These are phyloP conservation scores for Drosophila serrata DNA, from an alignment of 1,140 invertebrate species.

Conservation along the genomic window DNA sequence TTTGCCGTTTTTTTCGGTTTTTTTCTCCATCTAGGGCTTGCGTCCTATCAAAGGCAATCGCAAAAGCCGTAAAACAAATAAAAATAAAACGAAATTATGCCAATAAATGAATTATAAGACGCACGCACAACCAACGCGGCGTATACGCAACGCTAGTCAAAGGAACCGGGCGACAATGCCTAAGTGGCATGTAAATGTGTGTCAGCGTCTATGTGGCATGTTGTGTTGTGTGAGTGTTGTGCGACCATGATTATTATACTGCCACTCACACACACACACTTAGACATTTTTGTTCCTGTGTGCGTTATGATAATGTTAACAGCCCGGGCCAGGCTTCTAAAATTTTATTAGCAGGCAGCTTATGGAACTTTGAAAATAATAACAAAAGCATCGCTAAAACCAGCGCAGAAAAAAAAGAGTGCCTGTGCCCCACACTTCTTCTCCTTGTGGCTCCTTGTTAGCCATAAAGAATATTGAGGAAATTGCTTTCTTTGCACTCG, in stretches of 20 bases:
- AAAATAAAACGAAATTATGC: slow-evolving; percentile 82
- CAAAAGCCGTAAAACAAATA: slow-evolving; percentile 76
- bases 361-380: slow-evolving; percentile 81
- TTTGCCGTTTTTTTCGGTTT: slow-evolving; percentile 49
- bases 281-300: slow-evolving; percentile 26
- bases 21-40: not conserved
- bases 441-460: slow-evolving; percentile 13
- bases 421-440: not conserved
- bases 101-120: slow-evolving; percentile 83
- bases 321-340: slow-evolving; percentile 69
- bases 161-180: slow-evolving; percentile 57
- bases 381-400: slow-evolving; percentile 65
- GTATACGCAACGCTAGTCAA: slow-evolving; percentile 77
- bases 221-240: slow-evolving; percentile 3
- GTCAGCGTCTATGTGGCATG: slow-evolving; percentile 28
- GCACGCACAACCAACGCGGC: slow-evolving; percentile 60
- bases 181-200: slow-evolving; percentile 77
- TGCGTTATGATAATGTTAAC: slow-evolving; percentile 81
- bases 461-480: slow-evolving; percentile 78
- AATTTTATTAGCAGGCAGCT: slow-evolving; percentile 77
- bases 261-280: slow-evolving; percentile 44
- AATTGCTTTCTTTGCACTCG: slow-evolving; percentile 80
- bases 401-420: slow-evolving; percentile 30
- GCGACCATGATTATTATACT: slow-evolving; percentile 69
- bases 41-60: slow-evolving; percentile 65